phyloP scores from a whole-genome alignment of 2,113 vertebrate species.

The Cochlearius cochlearius region DNA sequence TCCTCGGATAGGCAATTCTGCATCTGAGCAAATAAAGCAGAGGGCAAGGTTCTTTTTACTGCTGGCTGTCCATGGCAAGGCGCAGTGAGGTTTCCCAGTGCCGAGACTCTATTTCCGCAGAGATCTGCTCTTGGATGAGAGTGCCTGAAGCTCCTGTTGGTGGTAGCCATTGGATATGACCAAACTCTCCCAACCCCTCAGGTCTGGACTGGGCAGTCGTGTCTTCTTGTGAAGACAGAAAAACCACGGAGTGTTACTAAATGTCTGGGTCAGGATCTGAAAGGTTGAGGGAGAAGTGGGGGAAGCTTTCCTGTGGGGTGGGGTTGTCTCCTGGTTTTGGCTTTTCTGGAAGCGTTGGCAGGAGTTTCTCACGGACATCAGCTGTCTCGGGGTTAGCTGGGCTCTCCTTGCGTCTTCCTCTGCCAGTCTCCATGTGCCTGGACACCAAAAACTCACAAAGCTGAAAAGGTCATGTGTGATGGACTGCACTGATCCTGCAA shows the following conservation, averaged over 20 bases:
- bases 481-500: background rate
- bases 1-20: background rate
- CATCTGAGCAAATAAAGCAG: background rate
- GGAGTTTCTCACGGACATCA: background rate
- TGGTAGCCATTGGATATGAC: background rate
- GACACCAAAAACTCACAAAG: background rate
- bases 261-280: background rate
- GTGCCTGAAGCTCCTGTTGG: background rate
- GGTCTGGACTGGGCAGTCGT: background rate
- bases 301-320: background rate
- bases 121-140: background rate
- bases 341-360: background rate
- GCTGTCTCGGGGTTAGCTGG: background rate
- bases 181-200: background rate
- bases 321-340: background rate
- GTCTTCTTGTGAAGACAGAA: background rate
- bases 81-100: background rate
- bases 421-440: background rate
- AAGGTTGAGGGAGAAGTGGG: background rate
- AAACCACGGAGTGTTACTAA: background rate
- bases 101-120: background rate
- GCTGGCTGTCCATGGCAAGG: background rate
- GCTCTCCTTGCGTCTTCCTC: background rate
- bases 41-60: background rate
- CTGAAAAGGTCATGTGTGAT: background rate